Conservation (phyloP, 2,797 vertebrate species). For the Enteromius mattozi region DNA sequence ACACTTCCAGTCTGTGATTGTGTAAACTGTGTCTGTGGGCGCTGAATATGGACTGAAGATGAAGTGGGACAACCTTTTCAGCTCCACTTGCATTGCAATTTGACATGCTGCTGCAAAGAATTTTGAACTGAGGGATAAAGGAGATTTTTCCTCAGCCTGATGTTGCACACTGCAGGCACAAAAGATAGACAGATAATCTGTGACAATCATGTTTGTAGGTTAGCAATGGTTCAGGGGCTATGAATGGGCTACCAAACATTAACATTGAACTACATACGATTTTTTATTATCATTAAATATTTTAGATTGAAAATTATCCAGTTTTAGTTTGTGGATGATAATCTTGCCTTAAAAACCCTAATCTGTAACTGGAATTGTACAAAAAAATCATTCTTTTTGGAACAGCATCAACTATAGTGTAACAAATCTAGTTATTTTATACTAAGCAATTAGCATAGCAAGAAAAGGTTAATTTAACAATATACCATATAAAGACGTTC, state of each 20-base stretch:
- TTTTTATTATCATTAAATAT: background rate
- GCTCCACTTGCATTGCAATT: constrained; percentile 8
- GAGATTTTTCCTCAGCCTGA: constrained; percentile 9
- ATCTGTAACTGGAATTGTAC: background rate
- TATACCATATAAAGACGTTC: too few relatives aligned
- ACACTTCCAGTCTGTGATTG: constrained; percentile 8
- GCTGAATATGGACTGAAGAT: constrained; percentile 16
- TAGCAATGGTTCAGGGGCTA: background rate
- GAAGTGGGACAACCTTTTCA: constrained; percentile 2
- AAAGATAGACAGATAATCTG: constrained; percentile 7
- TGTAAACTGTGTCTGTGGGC: constrained; percentile 5
- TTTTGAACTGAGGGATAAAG: background rate
- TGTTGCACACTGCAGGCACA: background rate
- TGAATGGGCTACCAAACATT: background rate
- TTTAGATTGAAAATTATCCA: background rate
- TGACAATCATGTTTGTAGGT: constrained; percentile 40
- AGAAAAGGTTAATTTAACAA: background rate
- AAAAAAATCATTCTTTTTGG: background rate
- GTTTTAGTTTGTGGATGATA: background rate
- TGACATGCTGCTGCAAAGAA: background rate
- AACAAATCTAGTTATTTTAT: background rate
- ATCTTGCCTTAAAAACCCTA: background rate
- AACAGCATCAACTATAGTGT: background rate
- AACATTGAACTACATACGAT: background rate
- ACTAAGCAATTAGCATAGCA: background rate